Base-by-base conservation (phyloP, 2,797 vertebrate species). In the Paratrypauchen microcephalus region DNA sequence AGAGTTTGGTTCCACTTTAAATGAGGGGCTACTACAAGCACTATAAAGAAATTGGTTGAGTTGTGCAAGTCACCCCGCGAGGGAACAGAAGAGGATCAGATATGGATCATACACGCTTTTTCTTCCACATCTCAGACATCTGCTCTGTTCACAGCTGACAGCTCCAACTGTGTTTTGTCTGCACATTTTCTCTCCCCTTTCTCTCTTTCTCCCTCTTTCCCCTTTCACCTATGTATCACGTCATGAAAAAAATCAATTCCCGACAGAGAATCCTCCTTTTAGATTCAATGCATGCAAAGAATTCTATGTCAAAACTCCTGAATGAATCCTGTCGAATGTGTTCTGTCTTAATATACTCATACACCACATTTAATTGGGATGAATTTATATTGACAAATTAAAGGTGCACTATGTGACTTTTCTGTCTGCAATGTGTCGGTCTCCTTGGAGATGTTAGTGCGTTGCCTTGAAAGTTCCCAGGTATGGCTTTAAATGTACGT, bases 61-160 rank as follows among this genome's bases (percentile, higher is more conserved):
- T 72, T 62, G 68, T 74, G 74, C 76, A 68, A 76, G 81, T 79
- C 78, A 79, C 70, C 73, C 70, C 82, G 78, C 80, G 13, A 55
- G 80, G 73, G 83, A 81, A 68, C 41, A 48, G 73, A 78, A 23
- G 56, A 63, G 66, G 78, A 86, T 81, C 70, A 73, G 55, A 86
- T 84, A 68, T 75, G 8, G 21, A 52, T 39, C 26, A 30, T 32
- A 54, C 41, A 52, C 24, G 52, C 59, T 69, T 19, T 13, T 11
- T 72, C 60, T 65, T 74, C 71, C 77, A 78, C 73, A 84, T 88
- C 82, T 72, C 76, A 78, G 77, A 88, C 79, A 88, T 88, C 86
- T 88, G 81, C 60, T 81, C 88, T 70, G 83, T 83, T 90, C 82
- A 83, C 68, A 81, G 47, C 74, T 78, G 85, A 85, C 80, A 83